Evolutionary conservation across 2,888 invertebrate species (phyloP).

Genomic region (Cecidostiba fungosa): DNA sequence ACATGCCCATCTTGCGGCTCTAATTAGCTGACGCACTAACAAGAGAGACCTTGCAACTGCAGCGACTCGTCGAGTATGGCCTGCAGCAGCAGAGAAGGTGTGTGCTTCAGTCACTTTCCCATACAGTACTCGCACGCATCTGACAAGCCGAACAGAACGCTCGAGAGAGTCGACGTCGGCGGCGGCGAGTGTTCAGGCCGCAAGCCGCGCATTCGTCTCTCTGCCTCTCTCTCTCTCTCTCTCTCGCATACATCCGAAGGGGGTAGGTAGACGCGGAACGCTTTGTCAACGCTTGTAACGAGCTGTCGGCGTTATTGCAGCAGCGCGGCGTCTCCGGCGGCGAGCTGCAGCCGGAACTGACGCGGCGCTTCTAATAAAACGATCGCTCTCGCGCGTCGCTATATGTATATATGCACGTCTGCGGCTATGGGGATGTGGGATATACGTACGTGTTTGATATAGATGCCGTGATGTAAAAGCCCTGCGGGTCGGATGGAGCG

Average conservation of each 20-base stretch:
- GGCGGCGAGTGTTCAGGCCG: not conserved
- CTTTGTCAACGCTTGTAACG: slow-evolving; percentile 79
- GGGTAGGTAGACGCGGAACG: slow-evolving; percentile 52
- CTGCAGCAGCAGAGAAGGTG: not conserved
- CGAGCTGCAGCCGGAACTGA: slow-evolving; percentile 74
- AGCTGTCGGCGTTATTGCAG: slow-evolving; percentile 78
- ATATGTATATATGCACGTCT: not conserved
- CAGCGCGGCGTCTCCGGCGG: slow-evolving; percentile 66
- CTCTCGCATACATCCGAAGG: slow-evolving; percentile 1
- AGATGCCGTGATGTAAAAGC: not conserved
- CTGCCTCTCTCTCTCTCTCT: not conserved
- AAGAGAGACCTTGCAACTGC: not conserved
- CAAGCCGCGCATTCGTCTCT: slow-evolving; percentile 31
- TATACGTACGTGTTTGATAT: not conserved
- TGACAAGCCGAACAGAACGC: not conserved
- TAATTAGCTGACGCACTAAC: not conserved
- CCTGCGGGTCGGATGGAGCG: not conserved
- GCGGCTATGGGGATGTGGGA: not conserved
- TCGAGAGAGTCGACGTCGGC: not conserved
- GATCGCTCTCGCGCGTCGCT: slow-evolving; percentile 63
- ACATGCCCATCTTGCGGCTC: not conserved
- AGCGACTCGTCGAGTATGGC: not conserved
- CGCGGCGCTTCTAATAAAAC: slow-evolving; percentile 78
- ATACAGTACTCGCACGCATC: not conserved
- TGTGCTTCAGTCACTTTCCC: not conserved